Base-by-base conservation (phyloP, 2,888 invertebrate species). In the Cryptocephalus primarius region DNA sequence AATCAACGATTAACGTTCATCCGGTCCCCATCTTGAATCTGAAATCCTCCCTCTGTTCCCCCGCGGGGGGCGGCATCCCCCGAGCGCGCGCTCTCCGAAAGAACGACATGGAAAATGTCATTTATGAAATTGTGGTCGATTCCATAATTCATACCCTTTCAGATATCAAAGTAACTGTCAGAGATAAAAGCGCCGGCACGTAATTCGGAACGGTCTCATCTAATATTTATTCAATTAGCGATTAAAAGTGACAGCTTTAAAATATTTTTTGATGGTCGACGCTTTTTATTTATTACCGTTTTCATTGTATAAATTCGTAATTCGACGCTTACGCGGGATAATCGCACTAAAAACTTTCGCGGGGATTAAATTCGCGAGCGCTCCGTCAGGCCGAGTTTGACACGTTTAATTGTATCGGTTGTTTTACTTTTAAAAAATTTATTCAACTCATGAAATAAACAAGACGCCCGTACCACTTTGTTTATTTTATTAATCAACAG, bases 91-190 rank as follows among this genome's bases (percentile, higher is more conserved):
- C 22, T 22, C 22, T 22, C 22, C 22, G 22, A 22, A 22, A 22
- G 22, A 53, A 47, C 55, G 53, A 55, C 57, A 54, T 52, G 57
- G 56, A 54, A 56, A 57, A 57, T 58, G 59, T 59, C 59, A 59
- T 59, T 59, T 59, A 58, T 58, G 59, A 56, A 59, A 59, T 58
- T 58, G 57, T 52, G 59, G 59, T 55, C 54, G 52, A 53, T 52
- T 57, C 48, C 54, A 59, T 59, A 56, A 59, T 59, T 58, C 55
- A 59, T 52, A 54, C 52, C 57, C 54, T 52, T 57, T 53, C 55
- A 51, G 48, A 57, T 59, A 57, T 55, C 57, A 57, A 54, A 55
- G 57, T 53, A 53, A 53, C 51, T 55, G 57, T 57, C 57, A 56
- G 51, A 55, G 52, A 51, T 56, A 56, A 57, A 56, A 52, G 54